Evolutionary conservation across 2,797 vertebrate species (phyloP).

Genomic region (Sphenodon punctatus): DNA sequence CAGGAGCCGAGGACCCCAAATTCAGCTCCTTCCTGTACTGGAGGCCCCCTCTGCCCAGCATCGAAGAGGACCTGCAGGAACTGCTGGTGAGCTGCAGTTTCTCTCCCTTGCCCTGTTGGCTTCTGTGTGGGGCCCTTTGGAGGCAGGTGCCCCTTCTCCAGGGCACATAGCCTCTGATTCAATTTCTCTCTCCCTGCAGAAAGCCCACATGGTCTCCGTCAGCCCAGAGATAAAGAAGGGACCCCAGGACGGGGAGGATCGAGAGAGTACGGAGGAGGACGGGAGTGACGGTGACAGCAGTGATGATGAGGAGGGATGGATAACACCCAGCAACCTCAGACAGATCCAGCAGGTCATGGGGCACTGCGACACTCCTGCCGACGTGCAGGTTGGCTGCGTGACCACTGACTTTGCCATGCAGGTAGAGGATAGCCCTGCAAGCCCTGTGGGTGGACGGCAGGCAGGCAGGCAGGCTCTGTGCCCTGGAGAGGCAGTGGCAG

Average conservation of each 20-base stretch:
- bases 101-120: fast-evolving
- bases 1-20: constrained; percentile 24
- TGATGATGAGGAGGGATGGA: constrained; percentile 85
- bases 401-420: constrained; percentile 98
- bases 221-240: background rate
- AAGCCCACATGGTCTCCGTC: background rate
- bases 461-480: too few species aligned
- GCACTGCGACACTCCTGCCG: constrained; percentile 65
- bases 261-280: constrained; percentile 16
- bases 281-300: constrained; percentile 38
- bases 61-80: constrained; percentile 83
- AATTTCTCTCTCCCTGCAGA: background rate
- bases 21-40: constrained; percentile 90
- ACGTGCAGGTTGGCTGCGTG: constrained; percentile 88
- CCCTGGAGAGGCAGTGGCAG: background rate
- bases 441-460: too few species aligned
- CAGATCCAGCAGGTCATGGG: constrained; percentile 83
- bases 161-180: background rate
- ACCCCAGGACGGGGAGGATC: background rate
- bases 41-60: constrained; percentile 82
- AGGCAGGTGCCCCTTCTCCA: too few species aligned
- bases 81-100: constrained; percentile 80
- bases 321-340: constrained; percentile 92
- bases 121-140: background rate
- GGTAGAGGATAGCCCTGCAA: constrained; percentile 67